A percentile compares a stretch with the other conserved stretches of the same genome.
Evolutionary conservation across 23 tunicate genomes (phyloP).

Genomic region (Clavelina lepadiformis): DNA sequence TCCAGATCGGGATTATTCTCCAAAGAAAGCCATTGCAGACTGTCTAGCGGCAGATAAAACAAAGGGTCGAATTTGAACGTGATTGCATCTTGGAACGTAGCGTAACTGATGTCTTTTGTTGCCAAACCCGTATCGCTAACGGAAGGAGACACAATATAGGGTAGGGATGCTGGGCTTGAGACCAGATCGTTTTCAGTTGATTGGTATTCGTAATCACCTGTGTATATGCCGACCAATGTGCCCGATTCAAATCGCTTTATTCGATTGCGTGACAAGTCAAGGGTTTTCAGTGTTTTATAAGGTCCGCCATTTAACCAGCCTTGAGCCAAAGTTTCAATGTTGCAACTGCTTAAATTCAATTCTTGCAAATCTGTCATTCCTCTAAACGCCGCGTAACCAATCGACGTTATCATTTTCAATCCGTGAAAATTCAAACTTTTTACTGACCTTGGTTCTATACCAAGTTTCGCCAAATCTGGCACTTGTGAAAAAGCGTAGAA

Average conservation of each 20-base stretch:
- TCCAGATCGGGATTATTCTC: conserved; percentile 15
- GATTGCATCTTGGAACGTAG: no score
- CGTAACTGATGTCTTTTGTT: no score
- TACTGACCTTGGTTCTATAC: conserved; percentile 7
- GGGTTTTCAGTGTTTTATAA: conserved; percentile 15
- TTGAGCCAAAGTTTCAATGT: conserved; percentile 20
- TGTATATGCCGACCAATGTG: conserved; percentile 25
- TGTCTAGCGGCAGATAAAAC: conserved; percentile 15
- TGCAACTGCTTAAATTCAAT: conserved; percentile 53
- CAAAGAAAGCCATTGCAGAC: conserved; percentile 26
- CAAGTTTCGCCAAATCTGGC: conserved; percentile 19
- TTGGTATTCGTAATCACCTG: background rate
- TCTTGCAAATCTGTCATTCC: conserved; percentile 6
- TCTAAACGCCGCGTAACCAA: conserved; percentile 15
- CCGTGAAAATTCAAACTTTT: conserved; percentile 26
- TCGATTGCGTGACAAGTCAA: conserved; percentile 59
- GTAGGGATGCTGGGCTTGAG: conserved; percentile 1
- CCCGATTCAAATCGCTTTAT: conserved; percentile 4
- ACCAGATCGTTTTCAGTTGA: background rate
- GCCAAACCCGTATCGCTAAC: background rate
- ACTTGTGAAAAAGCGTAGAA: conserved; percentile 9
- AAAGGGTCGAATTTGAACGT: background rate
- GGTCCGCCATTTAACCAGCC: conserved; percentile 87
- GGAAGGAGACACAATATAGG: conserved; percentile 25
- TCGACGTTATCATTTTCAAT: conserved; percentile 1